Evolutionary conservation across 2,797 vertebrate species (phyloP), one percentile per base, ranked within the genome.

Genomic region (Phrynocephalus guinanensis): DNA sequence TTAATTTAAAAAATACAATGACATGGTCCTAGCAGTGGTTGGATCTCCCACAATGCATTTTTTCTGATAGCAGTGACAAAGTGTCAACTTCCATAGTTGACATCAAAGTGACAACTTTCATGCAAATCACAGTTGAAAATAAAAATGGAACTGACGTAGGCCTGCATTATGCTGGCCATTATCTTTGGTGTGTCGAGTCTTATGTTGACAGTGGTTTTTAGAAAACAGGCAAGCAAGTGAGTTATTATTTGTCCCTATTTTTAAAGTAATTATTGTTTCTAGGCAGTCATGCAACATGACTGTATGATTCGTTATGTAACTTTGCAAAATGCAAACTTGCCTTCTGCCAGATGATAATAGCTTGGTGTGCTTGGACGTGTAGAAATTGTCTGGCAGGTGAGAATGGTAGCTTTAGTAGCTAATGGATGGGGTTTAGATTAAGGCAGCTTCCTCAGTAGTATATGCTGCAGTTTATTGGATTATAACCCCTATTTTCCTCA

Each of bases 141-240:
- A 85, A 93, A 94, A 95, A 94, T 92, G 93, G 86, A 91, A 94
- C 89, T 85, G 91, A 95, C 92, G 94, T 84, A 90, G 87, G 83
- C 20, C 86, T 93, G 91, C 86, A 91, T 89, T 93, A 94, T 89
- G 92, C 91, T 94, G 52, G 92, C 92, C 89, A 89, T 94, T 94
- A 95, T 92, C 93, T 90, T 90, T 93, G 87, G 91, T 89, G 92
- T 26, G 78, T 86, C 60, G 1, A 2, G 4, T 89, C 94, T 93
- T 89, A 70, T 77, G 84, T 72, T 95, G 93, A 93, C 90, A 92
- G 89, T 48, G 89, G 78, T 90, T 84, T 92, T 92, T 83, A 73
- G 82, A 0, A 92, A 88, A 92, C 79, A 83, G 0, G 0, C 79
- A 56, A 79, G 52, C 80, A 84, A 56, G 84, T 26, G 3, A 0